Evolutionary conservation across 2,797 vertebrate species (phyloP), one percentile per base, ranked within the genome.

Genomic region (Darevskia nairensis): DNA sequence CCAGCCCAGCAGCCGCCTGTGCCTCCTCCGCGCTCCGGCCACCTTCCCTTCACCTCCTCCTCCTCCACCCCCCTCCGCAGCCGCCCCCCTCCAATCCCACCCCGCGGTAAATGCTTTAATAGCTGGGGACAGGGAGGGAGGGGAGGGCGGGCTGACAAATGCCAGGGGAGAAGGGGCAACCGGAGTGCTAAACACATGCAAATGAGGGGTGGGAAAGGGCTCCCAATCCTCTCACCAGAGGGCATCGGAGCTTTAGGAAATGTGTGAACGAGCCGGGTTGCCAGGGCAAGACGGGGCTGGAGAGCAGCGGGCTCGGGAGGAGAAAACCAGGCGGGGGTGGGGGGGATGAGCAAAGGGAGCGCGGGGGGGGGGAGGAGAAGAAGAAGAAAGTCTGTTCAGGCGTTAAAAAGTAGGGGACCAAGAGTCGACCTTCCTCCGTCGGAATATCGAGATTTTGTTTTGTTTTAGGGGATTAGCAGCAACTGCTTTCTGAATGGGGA

Each of bases 131-230:
- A 89, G 94, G 92, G 93, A 55, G 92, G 93, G 92, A 92, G 91
- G 90, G 89, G 90, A 39, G 85, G 90, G 90, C 29, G 86, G 84
- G 82, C 83, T 93, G 94, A 94, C 94, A 92, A 93, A 95, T 80
- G 94, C 94, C 94, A 84, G 90, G 91, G 94, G 93, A 89, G 59
- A 32, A 88, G 95, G 95, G 94, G 94, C 95, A 94, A 95, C 91
- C 83, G 93, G 90, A 94, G 94, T 94, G 95, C 95, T 95, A 96
- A 96, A 95, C 95, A 95, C 95, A 92, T 95, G 95, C 92, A 96
- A 94, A 96, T 95, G 93, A 92, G 90, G 94, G 95, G 95, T 88
- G 93, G 92, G n/a, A 92, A 88, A 94, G 94, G 94, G 94, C 93
- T 91, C 86, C 86, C 59, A 90, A 92, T 92, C 95, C 94, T 93